Percentiles rank a stretch among this genome's conserved stretches.
phyloP scores from a whole-genome alignment of 2,797 vertebrate genomes.

The Sebastes cheni region DNA sequence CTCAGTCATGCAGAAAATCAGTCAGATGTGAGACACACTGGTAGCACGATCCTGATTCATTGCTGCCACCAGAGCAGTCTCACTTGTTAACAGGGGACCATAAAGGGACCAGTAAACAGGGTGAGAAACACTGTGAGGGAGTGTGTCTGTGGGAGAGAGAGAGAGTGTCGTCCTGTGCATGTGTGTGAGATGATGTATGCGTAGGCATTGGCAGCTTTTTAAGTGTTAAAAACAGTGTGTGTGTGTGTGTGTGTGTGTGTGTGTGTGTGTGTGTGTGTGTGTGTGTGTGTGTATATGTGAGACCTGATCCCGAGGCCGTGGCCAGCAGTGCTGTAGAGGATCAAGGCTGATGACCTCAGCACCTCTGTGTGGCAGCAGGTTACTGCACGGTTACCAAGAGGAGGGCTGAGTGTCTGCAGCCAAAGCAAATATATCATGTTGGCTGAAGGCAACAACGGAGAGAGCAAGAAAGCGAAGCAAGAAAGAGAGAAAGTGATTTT shows the following conservation, averaged over 20 bases:
- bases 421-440: constrained; percentile 66
- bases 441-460: constrained; percentile 17
- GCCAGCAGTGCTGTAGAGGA: constrained; percentile 61
- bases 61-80: constrained; percentile 36
- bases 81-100: constrained; percentile 65
- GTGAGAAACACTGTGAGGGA: constrained; percentile 26
- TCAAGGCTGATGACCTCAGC: constrained; percentile 73
- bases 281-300: constrained; percentile 20
- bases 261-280: constrained; percentile 3
- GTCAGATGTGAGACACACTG: constrained; percentile 36
- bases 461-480: not conserved
- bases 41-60: constrained; percentile 51
- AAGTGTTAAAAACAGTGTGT: not conserved
- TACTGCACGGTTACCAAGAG: constrained; percentile 52
- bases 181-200: constrained; percentile 20
- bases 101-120: constrained; percentile 71
- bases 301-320: constrained; percentile 33
- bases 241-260: constrained; percentile 3
- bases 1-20: constrained; percentile 12
- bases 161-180: constrained; percentile 2
- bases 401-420: constrained; percentile 42
- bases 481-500: constrained; percentile 19
- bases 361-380: constrained; percentile 61
- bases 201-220: constrained; percentile 11
- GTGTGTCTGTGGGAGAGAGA: constrained; percentile 11